Percentiles rank a stretch among this genome's conserved stretches.
Evolutionary conservation across 2,113 vertebrate genomes (phyloP).

Genomic region (Charina bottae): DNA sequence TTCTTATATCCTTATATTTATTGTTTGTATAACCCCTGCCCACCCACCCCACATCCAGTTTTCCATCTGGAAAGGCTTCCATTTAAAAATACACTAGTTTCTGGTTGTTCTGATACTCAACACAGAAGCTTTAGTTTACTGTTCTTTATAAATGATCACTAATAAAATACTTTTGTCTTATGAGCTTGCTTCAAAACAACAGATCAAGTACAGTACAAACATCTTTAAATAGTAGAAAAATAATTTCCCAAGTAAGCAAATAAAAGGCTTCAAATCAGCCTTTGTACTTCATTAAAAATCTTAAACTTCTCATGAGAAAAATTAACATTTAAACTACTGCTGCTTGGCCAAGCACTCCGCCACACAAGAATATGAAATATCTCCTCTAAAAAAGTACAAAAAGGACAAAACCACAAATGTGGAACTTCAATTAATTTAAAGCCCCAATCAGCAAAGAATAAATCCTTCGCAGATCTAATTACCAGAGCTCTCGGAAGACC

Average conservation of each 20-base stretch:
- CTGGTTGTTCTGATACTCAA: constrained; percentile 45
- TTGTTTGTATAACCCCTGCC: not conserved
- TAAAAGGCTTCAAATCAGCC: constrained; percentile 88
- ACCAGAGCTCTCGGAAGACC: constrained; percentile 97
- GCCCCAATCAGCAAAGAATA: constrained; percentile 98
- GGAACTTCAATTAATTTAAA: constrained; percentile 99
- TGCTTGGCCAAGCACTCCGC: constrained; percentile 83
- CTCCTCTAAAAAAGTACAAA: constrained; percentile 88
- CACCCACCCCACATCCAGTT: constrained; percentile 8
- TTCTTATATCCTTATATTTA: not conserved
- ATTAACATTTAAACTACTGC: constrained; percentile 86
- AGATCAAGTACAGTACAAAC: constrained; percentile 75
- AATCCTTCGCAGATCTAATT: constrained; percentile 99
- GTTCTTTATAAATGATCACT: constrained; percentile 59
- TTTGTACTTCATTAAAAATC: constrained; percentile 84
- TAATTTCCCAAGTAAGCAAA: constrained; percentile 87
- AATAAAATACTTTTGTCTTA: constrained; percentile 67
- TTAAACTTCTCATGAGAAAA: constrained; percentile 85
- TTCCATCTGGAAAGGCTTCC: not conserved
- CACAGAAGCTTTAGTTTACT: constrained; percentile 54
- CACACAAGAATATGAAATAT: constrained; percentile 90
- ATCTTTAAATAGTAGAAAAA: constrained; percentile 82
- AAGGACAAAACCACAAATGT: constrained; percentile 97
- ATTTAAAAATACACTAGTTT: constrained; percentile 49
- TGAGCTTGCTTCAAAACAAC: constrained; percentile 74